Base-by-base conservation (phyloP, 2,888 invertebrate species). In the Drosophila colorata region DNA sequence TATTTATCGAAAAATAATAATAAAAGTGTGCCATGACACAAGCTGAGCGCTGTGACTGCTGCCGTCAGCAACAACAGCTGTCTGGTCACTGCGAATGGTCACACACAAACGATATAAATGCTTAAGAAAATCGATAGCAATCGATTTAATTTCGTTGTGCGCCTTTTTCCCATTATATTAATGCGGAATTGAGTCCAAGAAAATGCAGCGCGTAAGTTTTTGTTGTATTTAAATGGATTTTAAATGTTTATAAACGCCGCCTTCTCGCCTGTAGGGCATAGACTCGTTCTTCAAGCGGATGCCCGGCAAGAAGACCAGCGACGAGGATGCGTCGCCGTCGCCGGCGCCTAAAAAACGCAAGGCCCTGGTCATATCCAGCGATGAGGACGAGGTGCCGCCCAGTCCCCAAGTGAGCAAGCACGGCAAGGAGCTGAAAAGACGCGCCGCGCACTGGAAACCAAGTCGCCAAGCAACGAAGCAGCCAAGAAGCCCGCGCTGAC, bases 381-480 rank as follows among this genome's bases (percentile, higher is more conserved):
- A 94, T 80, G 93, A 93, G 58, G 95, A 95, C 81, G 91, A 94
- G 64, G 93, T 94, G 74, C 93, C 94, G 5, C 93, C 92, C 47
- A 94, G 94, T 57, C 94, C 95, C 2, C 73, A 87, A 28, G 52
- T 83, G 6, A 63, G 61, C 8, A 82, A 65, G 41, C 64, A 58
- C 16, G 74, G 78, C 91, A 93, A 6, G 92, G 93, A 69, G 93
- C 93, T 76, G 93, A 95, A 46, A 94, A 73, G 92, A 88, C 56
- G 0, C 80, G 53, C 13, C 41, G 14, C 35, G 51, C 48, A 0
- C 7, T 44, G 6, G 74, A 77, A 25, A 66, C 23, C 1, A 77
- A 69, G 35, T 63, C 77, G 0, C 73, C 77, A 0, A 40, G 25
- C 11, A 66, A 56, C 16, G 43, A 47, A 28, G 2, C 28, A 8